Evolutionary conservation across 2,113 vertebrate species (phyloP), one percentile per base, ranked within the genome.

Genomic region (Brachypodius melanocephalos): DNA sequence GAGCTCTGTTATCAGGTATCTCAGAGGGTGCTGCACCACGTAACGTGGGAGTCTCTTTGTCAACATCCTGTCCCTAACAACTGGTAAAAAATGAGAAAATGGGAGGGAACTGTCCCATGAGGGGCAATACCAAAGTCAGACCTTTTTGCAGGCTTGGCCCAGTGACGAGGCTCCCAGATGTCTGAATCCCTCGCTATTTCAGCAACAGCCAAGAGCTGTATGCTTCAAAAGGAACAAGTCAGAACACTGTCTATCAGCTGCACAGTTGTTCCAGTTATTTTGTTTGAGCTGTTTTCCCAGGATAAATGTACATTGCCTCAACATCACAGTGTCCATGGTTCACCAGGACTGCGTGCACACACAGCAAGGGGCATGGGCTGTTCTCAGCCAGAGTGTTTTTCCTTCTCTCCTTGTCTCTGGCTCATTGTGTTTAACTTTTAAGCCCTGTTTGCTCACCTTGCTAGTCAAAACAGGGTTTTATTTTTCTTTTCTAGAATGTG

Each of bases 391-490:
- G 48, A 46, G 49, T 67, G 79, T 67, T 95, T 89, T 86, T 86
- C 36, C 62, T 95, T 72, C 40, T 67, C n/a, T 77, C n/a, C 45
- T 40, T 48, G 49, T 76, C 34, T 83, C 43, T 62, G 6, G 38
- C 29, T 92, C 61, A 69, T 68, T 88, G 32, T 74, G 29, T 94
- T 85, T 82, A 89, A 77, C 40, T 55, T 95, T n/a, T 52, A 77
- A 90, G 62, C 40, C 55, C 75, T 95, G 65, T 95, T 97, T 92
- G 36, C 83, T 97, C 76, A 67, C 74, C 80, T 79, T 89, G 46
- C 71, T 95, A 94, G 85, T 96, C 78, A 92, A 96, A 97, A 93
- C 49, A 96, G 63, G 59, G 34, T 63, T 91, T 91, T 95, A 49
- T 93, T 96, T 96, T 97, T 65, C 76, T 95, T 95, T 81, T 90